These are phyloP conservation scores for Elachura formosa DNA, from an alignment of 2,113 vertebrate genomes.

Conservation along the genomic window DNA sequence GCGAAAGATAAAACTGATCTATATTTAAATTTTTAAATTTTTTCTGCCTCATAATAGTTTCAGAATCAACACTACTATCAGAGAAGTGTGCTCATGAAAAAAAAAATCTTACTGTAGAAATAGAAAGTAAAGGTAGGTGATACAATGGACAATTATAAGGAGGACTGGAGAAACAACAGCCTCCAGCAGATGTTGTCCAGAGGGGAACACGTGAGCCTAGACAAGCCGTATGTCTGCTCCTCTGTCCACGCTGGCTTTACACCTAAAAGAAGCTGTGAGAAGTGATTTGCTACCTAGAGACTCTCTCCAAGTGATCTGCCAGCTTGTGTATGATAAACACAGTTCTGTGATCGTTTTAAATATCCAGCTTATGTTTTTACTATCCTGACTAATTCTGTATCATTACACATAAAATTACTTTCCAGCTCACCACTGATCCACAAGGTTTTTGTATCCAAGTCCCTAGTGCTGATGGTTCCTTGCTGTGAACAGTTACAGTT, in stretches of 20 bases:
- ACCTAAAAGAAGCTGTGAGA: background rate
- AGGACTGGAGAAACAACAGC: background rate
- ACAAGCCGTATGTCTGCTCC: background rate
- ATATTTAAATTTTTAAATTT: background rate
- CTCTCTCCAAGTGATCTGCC: background rate
- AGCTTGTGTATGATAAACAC: background rate
- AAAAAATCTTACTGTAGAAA: background rate
- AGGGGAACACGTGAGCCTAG: background rate
- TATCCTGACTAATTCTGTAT: background rate
- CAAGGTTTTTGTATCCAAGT: background rate
- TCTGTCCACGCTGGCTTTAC: background rate
- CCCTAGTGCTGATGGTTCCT: background rate
- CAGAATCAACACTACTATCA: background rate
- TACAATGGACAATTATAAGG: background rate
- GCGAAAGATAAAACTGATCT: background rate
- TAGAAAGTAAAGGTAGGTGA: background rate
- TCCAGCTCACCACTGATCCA: background rate
- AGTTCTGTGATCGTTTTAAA: background rate
- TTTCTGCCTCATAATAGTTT: background rate
- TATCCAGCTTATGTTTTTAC: background rate
- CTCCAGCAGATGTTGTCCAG: background rate
- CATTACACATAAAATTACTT: background rate
- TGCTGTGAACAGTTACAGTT: background rate
- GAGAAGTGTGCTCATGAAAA: background rate
- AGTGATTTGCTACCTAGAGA: background rate